phyloP scores from a whole-genome alignment of 2,797 vertebrate species.

The Mallotus villosus region DNA sequence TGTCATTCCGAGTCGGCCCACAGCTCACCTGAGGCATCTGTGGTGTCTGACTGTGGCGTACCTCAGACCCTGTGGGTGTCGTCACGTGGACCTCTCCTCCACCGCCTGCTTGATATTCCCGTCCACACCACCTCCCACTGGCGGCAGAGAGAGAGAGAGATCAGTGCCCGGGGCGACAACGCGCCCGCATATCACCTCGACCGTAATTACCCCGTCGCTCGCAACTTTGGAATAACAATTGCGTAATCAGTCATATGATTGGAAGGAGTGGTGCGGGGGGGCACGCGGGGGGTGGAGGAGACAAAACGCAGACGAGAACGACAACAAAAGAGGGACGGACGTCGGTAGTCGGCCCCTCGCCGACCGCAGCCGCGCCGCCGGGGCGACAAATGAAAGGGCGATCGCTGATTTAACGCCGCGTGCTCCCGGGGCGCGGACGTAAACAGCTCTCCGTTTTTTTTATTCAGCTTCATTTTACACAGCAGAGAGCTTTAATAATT shows the following conservation, averaged over 20 bases:
- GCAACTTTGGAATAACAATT: slow-evolving; percentile 34
- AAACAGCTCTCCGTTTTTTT: neutral
- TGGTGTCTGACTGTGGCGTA: no score
- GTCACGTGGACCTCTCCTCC: neutral
- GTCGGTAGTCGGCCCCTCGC: neutral
- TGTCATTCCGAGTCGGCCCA: no score
- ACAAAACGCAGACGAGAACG: neutral
- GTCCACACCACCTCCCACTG: slow-evolving; percentile 31
- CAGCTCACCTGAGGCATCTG: no score
- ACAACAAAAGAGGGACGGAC: slow-evolving; percentile 9
- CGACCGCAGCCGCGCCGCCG: neutral
- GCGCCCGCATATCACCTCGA: slow-evolving; percentile 31
- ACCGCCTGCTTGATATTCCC: slow-evolving; percentile 56
- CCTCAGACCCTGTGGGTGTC: neutral
- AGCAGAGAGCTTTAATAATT: slow-evolving; percentile 20
- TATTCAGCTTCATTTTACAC: slow-evolving; percentile 16
- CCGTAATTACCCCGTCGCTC: slow-evolving; percentile 40
- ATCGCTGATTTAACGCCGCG: slow-evolving; percentile 28
- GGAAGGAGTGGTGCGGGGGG: neutral
- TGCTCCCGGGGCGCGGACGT: slow-evolving; percentile 5
- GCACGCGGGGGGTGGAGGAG: slow-evolving; percentile 8
- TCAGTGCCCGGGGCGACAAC: slow-evolving; percentile 24
- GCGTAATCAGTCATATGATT: slow-evolving; percentile 32
- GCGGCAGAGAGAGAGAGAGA: slow-evolving; percentile 31
- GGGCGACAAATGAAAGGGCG: slow-evolving; percentile 39